Percentiles rank a stretch among this genome's conserved stretches.
Conservation (phyloP, 2,113 vertebrate species). For the Camarhynchus parvulus region DNA sequence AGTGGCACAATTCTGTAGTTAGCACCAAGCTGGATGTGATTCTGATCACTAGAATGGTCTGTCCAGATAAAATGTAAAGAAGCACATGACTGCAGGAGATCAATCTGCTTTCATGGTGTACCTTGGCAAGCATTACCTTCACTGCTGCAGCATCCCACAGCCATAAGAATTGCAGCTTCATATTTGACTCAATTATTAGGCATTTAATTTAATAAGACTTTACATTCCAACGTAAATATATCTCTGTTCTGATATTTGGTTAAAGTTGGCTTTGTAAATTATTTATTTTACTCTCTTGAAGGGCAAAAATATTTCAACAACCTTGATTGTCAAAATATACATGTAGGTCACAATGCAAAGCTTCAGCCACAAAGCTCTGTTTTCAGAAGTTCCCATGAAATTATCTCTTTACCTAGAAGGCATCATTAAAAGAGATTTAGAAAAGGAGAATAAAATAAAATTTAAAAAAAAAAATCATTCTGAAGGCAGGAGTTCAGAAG, state of each 20-base stretch:
- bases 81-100: neutral
- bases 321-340: neutral
- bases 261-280: neutral
- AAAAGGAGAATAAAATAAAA: neutral
- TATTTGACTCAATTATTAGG: neutral
- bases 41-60: neutral
- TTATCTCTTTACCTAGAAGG: slow-evolving; percentile 51
- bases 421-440: slow-evolving; percentile 49
- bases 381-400: slow-evolving; percentile 27
- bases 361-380: neutral
- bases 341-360: neutral
- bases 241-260: neutral
- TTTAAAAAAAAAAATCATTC: neutral
- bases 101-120: neutral
- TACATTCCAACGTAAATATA: neutral
- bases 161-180: neutral
- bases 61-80: neutral
- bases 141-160: neutral
- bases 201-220: neutral
- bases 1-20: neutral
- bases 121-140: neutral
- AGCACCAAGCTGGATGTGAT: neutral
- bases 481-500: neutral
- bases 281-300: slow-evolving; percentile 13
- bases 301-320: neutral